A percentile compares a stretch with the other conserved stretches of the same genome.
Conservation (phyloP, 2,888 invertebrate genomes). For the Caenorhabditis sulstoni region DNA sequence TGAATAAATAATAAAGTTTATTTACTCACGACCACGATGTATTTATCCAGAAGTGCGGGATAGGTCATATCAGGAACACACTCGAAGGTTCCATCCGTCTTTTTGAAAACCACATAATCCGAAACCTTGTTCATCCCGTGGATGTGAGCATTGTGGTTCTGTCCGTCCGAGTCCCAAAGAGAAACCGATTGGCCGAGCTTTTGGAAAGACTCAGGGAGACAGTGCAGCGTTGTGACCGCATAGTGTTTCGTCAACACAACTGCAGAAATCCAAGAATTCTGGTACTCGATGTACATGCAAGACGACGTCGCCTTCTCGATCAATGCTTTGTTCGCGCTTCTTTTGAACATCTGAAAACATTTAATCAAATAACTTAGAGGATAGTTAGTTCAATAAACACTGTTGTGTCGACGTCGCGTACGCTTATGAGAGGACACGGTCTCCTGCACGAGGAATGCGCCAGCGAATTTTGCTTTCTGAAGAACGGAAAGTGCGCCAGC, state of each 20-base stretch:
- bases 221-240: slow-evolving; percentile 46
- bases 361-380: slow-evolving; percentile 43
- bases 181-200: slow-evolving; percentile 31
- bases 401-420: too few relatives aligned
- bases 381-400: too few relatives aligned
- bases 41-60: slow-evolving; percentile 47
- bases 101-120: slow-evolving; percentile 61
- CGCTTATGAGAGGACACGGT: too few relatives aligned
- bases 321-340: slow-evolving; percentile 22
- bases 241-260: slow-evolving; percentile 46
- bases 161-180: slow-evolving; percentile 25
- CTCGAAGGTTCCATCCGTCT: slow-evolving; percentile 49
- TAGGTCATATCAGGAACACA: slow-evolving; percentile 37
- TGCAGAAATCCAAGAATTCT: slow-evolving; percentile 43
- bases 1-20: slow-evolving; percentile 48
- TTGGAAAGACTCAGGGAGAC: slow-evolving; percentile 37
- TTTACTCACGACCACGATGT: slow-evolving; percentile 60
- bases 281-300: slow-evolving; percentile 49
- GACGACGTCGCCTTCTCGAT: slow-evolving; percentile 31
- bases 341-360: not conserved
- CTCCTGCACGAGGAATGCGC: too few relatives aligned
- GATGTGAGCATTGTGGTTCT: slow-evolving; percentile 53
- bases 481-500: too few relatives aligned
- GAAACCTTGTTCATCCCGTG: slow-evolving; percentile 56
- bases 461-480: too few relatives aligned